A percentile compares a stretch with the other conserved stretches of the same genome.
Conservation (phyloP, 2,888 invertebrate genomes). For the Mactromeris polynyma region DNA sequence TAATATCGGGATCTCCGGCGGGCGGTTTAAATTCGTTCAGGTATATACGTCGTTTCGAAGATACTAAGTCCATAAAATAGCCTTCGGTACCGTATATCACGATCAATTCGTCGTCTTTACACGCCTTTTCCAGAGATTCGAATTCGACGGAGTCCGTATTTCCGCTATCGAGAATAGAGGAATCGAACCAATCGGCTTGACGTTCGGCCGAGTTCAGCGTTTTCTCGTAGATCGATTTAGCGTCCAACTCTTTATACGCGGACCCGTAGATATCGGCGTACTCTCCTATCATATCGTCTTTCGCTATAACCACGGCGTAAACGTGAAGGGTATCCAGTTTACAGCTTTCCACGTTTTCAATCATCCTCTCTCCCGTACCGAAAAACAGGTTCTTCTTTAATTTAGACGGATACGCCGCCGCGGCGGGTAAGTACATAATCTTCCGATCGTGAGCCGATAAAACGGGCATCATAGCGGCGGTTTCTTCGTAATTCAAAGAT, state of each 20-base stretch:
- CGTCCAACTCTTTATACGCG: background rate
- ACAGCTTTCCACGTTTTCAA: too few relatives aligned
- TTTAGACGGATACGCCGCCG: background rate
- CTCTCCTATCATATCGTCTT: background rate
- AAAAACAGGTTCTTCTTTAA: background rate
- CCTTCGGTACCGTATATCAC: background rate
- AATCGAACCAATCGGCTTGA: background rate
- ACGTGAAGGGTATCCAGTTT: background rate
- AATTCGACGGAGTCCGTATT: background rate
- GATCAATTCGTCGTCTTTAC: background rate
- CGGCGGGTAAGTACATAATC: background rate
- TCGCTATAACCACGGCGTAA: background rate
- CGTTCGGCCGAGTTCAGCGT: background rate
- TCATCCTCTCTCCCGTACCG: too few relatives aligned
- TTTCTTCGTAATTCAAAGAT: background rate
- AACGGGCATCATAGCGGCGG: background rate
- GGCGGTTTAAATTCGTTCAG: background rate
- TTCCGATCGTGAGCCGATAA: background rate
- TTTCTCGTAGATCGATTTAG: background rate
- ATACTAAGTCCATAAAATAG: background rate
- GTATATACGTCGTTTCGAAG: background rate
- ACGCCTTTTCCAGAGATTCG: background rate
- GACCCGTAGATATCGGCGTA: background rate
- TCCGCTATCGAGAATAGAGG: too few relatives aligned
- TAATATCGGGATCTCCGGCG: background rate